Evolutionary conservation across 2,797 vertebrate species (phyloP), one percentile per base, ranked within the genome.

Genomic region (Lateolabrax maculatus): DNA sequence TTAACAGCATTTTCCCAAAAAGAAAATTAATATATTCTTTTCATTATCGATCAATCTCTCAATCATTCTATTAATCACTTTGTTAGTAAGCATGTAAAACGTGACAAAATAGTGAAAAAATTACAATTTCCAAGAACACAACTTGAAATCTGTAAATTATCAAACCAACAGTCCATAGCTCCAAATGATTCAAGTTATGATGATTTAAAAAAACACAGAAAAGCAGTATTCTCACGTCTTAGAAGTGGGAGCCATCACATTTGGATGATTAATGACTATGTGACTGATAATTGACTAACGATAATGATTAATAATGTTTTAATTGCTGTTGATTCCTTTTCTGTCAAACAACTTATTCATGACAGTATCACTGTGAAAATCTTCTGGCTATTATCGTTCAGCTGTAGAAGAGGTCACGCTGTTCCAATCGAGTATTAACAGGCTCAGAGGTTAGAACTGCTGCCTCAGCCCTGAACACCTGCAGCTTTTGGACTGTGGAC

Each of bases 381-480:
- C n/a, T 25, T 57, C 41, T 34, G 1, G 21, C 9, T 27, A 21
- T 16, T 19, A 58, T 36, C 5, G 34, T 55, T 48, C 25, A 51
- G 8, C 10, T 39, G 23, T 6, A 31, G 13, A 53, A 12, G 39
- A 66, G 23, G 46, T 23, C 16, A 25, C 18, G 51, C 39, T 44
- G 21, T 58, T 39, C 36, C 69, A 25, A 43, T 12, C 8, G 37
- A 51, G 23, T n/a, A 66, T 44, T 64, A 46, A 70, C 46, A 52
- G 27, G 51, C 8, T 48, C 27, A 13, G 21, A 58, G 18, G 11
- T 63, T 49, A 13, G 0, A 16, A 34, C 27, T 52, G n/a, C 27
- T 70, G 3, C 71, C 44, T 65, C 21, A 49, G 58, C 57, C 12
- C 15, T 15, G 43, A 60, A 53, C 46, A 66, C 58, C 48, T 34